Percentiles rank a stretch among this genome's conserved stretches.
phyloP scores from a whole-genome alignment of 2,113 vertebrate species.

The Dicrurus megarhynchus region DNA sequence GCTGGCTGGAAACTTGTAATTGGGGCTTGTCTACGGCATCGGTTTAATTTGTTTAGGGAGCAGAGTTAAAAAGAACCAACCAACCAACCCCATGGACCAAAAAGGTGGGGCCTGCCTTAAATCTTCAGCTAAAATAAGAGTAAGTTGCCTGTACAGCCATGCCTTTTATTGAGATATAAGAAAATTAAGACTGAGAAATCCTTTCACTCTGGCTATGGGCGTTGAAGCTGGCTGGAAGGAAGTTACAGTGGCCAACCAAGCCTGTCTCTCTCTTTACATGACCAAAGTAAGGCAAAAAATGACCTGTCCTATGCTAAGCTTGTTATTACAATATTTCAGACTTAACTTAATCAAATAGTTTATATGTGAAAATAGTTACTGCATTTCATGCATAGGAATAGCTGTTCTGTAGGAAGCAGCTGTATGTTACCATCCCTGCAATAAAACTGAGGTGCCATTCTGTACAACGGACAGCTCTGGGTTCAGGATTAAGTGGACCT shows the following conservation, averaged over 20 bases:
- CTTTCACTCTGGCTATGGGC: neutral
- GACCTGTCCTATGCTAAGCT: neutral
- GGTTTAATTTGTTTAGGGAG: neutral
- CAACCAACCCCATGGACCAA: neutral
- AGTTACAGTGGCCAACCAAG: rapidly evolving
- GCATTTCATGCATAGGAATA: neutral
- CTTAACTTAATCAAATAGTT: neutral
- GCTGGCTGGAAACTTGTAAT: neutral
- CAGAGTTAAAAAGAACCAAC: neutral
- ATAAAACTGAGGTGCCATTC: neutral
- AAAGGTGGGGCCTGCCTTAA: neutral
- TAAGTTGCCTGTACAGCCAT: neutral
- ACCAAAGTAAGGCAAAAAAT: neutral
- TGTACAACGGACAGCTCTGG: neutral
- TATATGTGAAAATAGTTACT: neutral
- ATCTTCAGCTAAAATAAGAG: neutral
- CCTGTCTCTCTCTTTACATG: neutral
- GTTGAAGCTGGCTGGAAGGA: neutral
- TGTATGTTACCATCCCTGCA: rapidly evolving
- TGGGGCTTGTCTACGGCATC: rapidly evolving
- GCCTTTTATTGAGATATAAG: neutral
- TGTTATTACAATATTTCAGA: neutral
- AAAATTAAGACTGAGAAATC: neutral
- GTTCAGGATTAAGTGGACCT: neutral
- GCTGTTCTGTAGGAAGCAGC: neutral